Evolutionary conservation across 2,888 invertebrate genomes (phyloP).

Genomic region (Dasysyrphus tricinctus): DNA sequence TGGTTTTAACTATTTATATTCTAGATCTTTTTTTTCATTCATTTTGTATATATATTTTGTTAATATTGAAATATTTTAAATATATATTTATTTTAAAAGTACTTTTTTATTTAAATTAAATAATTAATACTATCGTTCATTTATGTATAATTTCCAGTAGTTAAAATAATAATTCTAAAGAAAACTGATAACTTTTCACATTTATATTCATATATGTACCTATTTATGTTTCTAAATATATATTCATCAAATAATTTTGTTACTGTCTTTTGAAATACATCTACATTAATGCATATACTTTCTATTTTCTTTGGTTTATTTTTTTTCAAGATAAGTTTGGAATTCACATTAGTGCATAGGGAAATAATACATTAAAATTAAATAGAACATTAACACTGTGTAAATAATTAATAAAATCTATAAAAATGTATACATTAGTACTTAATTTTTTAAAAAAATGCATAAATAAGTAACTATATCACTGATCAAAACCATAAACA

Average conservation of each 20-base stretch:
- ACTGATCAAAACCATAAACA: constrained; percentile 36
- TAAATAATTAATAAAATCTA: constrained; percentile 17
- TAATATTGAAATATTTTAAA: constrained; percentile 72
- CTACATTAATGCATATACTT: constrained; percentile 60
- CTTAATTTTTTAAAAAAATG: constrained; percentile 25
- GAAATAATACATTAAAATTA: constrained; percentile 22
- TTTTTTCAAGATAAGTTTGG: constrained; percentile 60
- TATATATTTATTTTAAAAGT: constrained; percentile 65
- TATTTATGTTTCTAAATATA: constrained; percentile 51
- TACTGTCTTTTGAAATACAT: constrained; percentile 57
- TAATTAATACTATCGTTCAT: constrained; percentile 73
- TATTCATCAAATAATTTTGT: constrained; percentile 46
- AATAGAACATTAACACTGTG: constrained; percentile 22
- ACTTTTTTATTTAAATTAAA: constrained; percentile 48
- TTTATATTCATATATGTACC: constrained; percentile 46
- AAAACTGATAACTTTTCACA: constrained; percentile 59
- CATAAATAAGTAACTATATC: constrained; percentile 47
- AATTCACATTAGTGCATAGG: constrained; percentile 71
- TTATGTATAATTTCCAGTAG: constrained; percentile 59
- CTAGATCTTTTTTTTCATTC: constrained; percentile 52
- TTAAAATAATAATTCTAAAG: constrained; percentile 62
- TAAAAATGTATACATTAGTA: constrained; percentile 33
- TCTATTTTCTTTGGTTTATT: constrained; percentile 22
- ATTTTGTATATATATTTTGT: constrained; percentile 55
- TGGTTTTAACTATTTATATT: constrained; percentile 46